Evolutionary conservation across 1,140 invertebrate genomes (phyloP).

Genomic region (Dendrolimus punctatus): DNA sequence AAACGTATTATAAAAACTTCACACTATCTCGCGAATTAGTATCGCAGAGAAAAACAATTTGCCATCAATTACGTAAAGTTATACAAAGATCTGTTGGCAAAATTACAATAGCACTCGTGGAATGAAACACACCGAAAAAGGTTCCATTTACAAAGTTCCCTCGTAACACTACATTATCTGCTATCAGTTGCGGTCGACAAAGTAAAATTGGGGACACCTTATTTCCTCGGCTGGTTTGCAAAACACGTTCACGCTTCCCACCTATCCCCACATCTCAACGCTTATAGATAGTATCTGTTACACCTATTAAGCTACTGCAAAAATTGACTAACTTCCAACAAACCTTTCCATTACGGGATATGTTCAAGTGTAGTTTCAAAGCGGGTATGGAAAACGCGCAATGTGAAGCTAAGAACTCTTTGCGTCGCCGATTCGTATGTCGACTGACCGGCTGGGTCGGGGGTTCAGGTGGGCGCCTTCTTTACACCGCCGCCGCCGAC

Average conservation of each 20-base stretch:
- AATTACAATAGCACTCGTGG: conserved; percentile 19
- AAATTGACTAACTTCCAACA: neutral
- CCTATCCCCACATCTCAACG: conserved; percentile 69
- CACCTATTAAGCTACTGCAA: conserved; percentile 37
- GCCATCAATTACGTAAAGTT: too few relatives aligned
- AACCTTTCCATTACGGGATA: conserved; percentile 21
- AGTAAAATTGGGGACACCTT: conserved; percentile 66
- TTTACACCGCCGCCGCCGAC: conserved; percentile 47
- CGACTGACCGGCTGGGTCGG: conserved; percentile 26
- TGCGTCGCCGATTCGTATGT: conserved; percentile 16
- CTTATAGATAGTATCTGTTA: conserved; percentile 67
- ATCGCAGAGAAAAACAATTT: too few relatives aligned
- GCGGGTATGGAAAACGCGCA: conserved; percentile 10
- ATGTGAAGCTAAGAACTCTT: conserved; percentile 15
- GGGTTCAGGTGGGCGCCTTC: conserved; percentile 61
- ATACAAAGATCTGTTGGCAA: conserved; percentile 9
- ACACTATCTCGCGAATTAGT: too few relatives aligned
- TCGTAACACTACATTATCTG: conserved; percentile 48
- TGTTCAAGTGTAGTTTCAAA: neutral
- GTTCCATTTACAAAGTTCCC: conserved; percentile 34
- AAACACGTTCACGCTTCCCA: conserved; percentile 69
- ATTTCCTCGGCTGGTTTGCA: conserved; percentile 64
- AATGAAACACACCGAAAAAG: conserved; percentile 32
- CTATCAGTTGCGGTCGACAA: conserved; percentile 51
- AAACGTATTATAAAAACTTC: too few relatives aligned